Evolutionary conservation across 2,113 vertebrate genomes (phyloP).

Genomic region (Cercopithecus mona): DNA sequence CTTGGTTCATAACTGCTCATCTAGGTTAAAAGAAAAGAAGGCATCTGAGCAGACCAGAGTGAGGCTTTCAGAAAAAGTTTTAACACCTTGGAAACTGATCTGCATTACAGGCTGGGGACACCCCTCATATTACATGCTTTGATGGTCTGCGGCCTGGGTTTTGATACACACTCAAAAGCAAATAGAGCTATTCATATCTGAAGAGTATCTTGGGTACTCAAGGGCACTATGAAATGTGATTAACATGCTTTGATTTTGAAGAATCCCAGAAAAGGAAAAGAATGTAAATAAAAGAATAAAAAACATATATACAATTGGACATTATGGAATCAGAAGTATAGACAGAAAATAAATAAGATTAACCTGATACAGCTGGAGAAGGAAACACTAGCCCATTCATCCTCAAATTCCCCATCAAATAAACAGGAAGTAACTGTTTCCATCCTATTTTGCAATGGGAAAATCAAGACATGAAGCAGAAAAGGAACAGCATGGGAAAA

Average conservation of each 20-base stretch:
- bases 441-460: constrained; percentile 10
- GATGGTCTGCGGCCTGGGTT: neutral
- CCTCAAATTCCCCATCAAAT: constrained; percentile 22
- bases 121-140: neutral
- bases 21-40: constrained; percentile 9
- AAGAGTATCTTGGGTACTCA: constrained; percentile 57
- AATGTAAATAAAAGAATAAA: constrained; percentile 68
- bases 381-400: constrained; percentile 54
- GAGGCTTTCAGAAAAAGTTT: neutral
- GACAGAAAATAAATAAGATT: constrained; percentile 66
- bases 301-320: constrained; percentile 27
- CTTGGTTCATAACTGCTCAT: neutral
- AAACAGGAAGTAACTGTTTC: constrained; percentile 45
- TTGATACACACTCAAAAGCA: constrained; percentile 59
- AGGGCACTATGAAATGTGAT: constrained; percentile 64
- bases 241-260: constrained; percentile 71
- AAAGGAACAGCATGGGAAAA: neutral
- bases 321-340: constrained; percentile 60
- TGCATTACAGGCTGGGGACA: constrained; percentile 1
- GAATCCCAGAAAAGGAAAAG: constrained; percentile 68
- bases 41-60: neutral
- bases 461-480: constrained; percentile 11
- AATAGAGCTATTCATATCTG: constrained; percentile 67
- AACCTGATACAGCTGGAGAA: constrained; percentile 49
- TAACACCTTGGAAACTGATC: neutral